Percentiles rank a stretch among this genome's conserved stretches.
phyloP scores from a whole-genome alignment of 2,113 vertebrate genomes.

The Miniopterus natalensis region DNA sequence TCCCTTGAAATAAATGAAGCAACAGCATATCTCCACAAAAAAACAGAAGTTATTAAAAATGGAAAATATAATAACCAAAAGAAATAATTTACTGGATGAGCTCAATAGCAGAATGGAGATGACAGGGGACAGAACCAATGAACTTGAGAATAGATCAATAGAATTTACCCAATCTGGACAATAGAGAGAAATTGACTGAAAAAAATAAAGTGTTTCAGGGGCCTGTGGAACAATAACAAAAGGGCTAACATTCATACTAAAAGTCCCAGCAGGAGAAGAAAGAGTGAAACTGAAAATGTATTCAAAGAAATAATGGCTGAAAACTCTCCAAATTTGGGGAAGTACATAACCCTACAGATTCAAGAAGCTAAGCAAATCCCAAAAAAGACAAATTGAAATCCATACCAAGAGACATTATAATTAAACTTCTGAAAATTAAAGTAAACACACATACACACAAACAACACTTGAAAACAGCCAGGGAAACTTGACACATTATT shows the following conservation, averaged over 20 bases:
- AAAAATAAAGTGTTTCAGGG: not conserved
- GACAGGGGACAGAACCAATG: not conserved
- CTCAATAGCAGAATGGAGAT: not conserved
- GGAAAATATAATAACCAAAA: conserved; percentile 1
- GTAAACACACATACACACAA: not conserved
- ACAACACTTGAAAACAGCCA: not conserved
- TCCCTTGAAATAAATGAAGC: conserved; percentile 10
- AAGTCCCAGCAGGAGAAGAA: not conserved
- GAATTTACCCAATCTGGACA: not conserved
- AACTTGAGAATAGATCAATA: not conserved
- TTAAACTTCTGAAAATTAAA: conserved; percentile 39
- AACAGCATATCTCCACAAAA: not conserved
- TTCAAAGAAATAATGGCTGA: conserved; percentile 25
- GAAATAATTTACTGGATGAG: not conserved
- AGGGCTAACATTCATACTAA: not conserved
- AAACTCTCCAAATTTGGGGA: conserved; percentile 16
- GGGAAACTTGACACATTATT: not conserved
- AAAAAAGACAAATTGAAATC: not conserved
- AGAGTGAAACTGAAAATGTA: not conserved
- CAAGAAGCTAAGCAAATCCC: not conserved
- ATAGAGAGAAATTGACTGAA: not conserved
- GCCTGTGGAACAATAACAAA: not conserved
- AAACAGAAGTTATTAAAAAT: not conserved
- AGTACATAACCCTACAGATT: not conserved
- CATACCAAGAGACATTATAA: not conserved